phyloP scores from a whole-genome alignment of 1,140 invertebrate species.

The Hyles vespertilio region DNA sequence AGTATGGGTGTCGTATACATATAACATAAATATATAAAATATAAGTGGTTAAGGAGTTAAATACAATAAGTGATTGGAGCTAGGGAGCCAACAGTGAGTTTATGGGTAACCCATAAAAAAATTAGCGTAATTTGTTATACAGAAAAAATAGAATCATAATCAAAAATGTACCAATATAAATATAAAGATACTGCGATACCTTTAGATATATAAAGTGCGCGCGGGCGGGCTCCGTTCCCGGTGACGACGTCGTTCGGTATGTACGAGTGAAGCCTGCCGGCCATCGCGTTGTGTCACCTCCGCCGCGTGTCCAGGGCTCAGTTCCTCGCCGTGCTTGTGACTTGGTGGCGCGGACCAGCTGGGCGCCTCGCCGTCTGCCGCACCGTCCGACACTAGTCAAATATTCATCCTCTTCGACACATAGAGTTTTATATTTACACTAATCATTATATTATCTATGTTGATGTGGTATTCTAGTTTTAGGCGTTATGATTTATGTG shows the following conservation, averaged over 20 bases:
- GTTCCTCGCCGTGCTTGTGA: background rate
- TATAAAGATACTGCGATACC: conserved; percentile 64
- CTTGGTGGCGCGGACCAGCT: background rate
- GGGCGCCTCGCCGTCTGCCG: conserved; percentile 14
- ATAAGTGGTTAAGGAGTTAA: conserved; percentile 65
- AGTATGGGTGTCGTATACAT: conserved; percentile 60
- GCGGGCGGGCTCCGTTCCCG: conserved; percentile 44
- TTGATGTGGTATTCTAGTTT: conserved; percentile 76
- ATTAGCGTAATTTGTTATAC: conserved; percentile 78
- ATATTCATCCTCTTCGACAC: conserved; percentile 72
- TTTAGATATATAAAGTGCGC: conserved; percentile 67
- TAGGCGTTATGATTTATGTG: conserved; percentile 70
- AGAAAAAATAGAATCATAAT: conserved; percentile 79
- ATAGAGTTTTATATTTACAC: conserved; percentile 77
- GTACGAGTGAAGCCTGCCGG: background rate
- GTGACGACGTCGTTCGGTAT: background rate
- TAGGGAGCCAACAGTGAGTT: conserved; percentile 63
- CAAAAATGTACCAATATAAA: conserved; percentile 81
- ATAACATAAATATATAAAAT: conserved; percentile 46
- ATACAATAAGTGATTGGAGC: conserved; percentile 49
- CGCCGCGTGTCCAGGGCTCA: background rate
- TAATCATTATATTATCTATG: conserved; percentile 73
- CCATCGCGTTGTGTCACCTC: too few species aligned
- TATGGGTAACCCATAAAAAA: conserved; percentile 49
- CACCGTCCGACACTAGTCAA: conserved; percentile 73